Base-by-base conservation (phyloP, 2,113 vertebrate genomes). In the Esox niger region DNA sequence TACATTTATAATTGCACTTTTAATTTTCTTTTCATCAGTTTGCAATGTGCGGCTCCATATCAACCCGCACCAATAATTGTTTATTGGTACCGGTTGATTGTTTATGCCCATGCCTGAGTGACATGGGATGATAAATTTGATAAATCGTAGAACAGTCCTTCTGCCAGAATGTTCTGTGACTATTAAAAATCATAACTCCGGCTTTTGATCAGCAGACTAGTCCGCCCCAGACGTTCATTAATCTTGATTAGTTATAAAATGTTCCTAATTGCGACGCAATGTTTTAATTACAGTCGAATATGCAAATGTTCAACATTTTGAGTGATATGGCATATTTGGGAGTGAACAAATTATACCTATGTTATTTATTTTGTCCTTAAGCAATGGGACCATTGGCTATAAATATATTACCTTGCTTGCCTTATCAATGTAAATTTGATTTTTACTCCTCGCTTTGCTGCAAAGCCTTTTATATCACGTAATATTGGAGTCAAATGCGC, bases 211-310 rank as follows among this genome's bases (percentile, higher is more conserved):
- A 84, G 33, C 29, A 30, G 70, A 77, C 70, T 30, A 29, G 55
- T 69, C 75, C 82, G 76, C 79, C 80, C 70, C 73, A 20, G 58
- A 38, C 72, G 73, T 86, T 90, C 82, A 87, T 91, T 90, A 87
- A 62, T 67, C 84, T 86, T 87, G 74, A 88, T 90, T 89, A 90
- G 84, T 78, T 67, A 87, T 79, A 91, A 86, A 86, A 83, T 86
- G 82, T 84, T 89, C 71, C 86, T 91, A 85, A 91, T 93, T 90
- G 89, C 32, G 27, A 70, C 63, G 47, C 79, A 82, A 82, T 90
- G 86, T 89, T 87, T 90, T 91, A 90, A 91, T 90, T 85, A 84
- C 60, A 25, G 68, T 69, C 62, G 79, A 83, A 82, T 84, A 69
- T 83, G 79, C 80, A 81, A 81, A 83, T 74, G 68, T 56, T 71